Conservation (phyloP, 2,888 invertebrate genomes). For the Torymus texanus region DNA sequence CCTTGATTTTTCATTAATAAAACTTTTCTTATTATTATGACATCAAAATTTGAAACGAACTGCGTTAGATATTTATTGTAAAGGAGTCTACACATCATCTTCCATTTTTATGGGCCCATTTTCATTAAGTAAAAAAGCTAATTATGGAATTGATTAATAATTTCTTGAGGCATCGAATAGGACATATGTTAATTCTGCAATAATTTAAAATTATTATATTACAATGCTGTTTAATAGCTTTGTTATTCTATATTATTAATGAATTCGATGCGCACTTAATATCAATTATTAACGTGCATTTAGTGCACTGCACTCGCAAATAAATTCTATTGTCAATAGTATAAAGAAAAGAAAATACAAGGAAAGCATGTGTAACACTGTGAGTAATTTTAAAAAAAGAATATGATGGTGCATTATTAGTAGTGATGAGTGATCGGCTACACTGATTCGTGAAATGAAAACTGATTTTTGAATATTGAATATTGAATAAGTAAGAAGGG, state of each 20-base stretch:
- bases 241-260: constrained; percentile 38
- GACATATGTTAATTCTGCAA: constrained; percentile 44
- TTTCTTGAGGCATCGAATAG: constrained; percentile 35
- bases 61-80: background rate
- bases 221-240: constrained; percentile 29
- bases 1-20: no score
- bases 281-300: constrained; percentile 48
- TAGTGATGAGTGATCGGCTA: constrained; percentile 18
- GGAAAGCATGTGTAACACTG: constrained; percentile 27
- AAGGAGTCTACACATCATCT: constrained; percentile 6
- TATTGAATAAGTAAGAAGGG: constrained; percentile 17
- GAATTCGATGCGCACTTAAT: constrained; percentile 38
- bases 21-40: no score
- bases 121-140: constrained; percentile 9
- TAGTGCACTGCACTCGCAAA: constrained; percentile 45
- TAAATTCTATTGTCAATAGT: constrained; percentile 46
- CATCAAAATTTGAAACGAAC: no score
- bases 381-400: constrained; percentile 28
- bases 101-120: constrained; percentile 14
- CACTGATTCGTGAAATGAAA: constrained; percentile 28
- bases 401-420: constrained; percentile 25
- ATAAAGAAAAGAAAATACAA: constrained; percentile 18
- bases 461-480: constrained; percentile 36
- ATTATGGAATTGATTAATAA: constrained; percentile 46
- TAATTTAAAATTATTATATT: constrained; percentile 37